These are phyloP conservation scores for Neocrepidodera transversa DNA, from an alignment of 2,888 invertebrate genomes.

Conservation along the genomic window DNA sequence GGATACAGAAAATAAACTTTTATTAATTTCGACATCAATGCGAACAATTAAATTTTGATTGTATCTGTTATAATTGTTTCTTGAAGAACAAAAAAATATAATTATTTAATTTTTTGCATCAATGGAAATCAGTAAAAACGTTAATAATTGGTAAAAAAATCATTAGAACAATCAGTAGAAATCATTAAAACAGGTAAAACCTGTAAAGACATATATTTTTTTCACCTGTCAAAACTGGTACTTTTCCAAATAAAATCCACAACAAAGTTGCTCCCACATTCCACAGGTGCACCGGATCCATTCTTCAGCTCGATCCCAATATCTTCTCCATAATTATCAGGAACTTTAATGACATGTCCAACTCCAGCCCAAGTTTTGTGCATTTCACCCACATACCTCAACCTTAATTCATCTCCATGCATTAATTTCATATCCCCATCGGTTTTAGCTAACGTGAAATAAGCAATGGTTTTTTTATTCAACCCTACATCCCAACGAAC, in stretches of 20 bases:
- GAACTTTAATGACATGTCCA: slow-evolving; percentile 96
- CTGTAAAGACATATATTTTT: too few species aligned
- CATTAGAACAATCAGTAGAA: too few species aligned
- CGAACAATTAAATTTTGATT: too few species aligned
- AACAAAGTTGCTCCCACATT: slow-evolving; percentile 94
- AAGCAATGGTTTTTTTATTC: slow-evolving; percentile 97
- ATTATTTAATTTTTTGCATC: too few species aligned
- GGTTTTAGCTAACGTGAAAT: slow-evolving; percentile 96
- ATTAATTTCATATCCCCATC: slow-evolving; percentile 98
- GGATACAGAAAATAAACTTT: too few species aligned
- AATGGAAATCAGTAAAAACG: too few species aligned
- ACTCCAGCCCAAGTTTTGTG: slow-evolving; percentile 97
- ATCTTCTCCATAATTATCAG: slow-evolving; percentile 96
- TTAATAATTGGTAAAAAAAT: too few species aligned
- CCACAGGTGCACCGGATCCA: slow-evolving; percentile 89
- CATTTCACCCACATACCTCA: slow-evolving; percentile 91
- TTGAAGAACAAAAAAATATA: too few species aligned
- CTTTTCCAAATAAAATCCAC: slow-evolving; percentile 99
- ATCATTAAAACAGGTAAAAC: too few species aligned
- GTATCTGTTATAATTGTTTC: too few species aligned
- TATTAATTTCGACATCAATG: too few species aligned
- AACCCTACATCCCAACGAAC: slow-evolving; percentile 99
- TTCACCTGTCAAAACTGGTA: slow-evolving; percentile 96
- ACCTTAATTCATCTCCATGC: slow-evolving; percentile 96
- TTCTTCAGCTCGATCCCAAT: slow-evolving; percentile 96